Evolutionary conservation across 1,140 invertebrate genomes (phyloP), one percentile per base, ranked within the genome.

Genomic region (Helicoverpa zea): DNA sequence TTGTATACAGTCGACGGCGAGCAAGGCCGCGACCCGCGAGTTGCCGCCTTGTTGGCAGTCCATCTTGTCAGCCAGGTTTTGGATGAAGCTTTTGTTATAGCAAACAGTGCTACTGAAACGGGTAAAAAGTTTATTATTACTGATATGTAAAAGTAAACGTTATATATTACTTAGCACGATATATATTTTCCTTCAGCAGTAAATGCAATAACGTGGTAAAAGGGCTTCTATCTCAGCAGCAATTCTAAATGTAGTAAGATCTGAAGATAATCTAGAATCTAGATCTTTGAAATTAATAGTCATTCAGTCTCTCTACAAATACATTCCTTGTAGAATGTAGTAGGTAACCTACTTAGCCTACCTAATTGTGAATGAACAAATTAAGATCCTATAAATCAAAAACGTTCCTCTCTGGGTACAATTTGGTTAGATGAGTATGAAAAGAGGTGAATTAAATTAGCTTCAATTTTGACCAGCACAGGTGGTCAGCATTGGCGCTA

Each of bases 51-150:
- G 51, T 73, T 90, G 23, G 93, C 92, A 49, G 84, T 89, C 5
- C 89, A 91, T 81, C 82, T 94, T 29, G 90, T 94, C n/a, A 88
- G 86, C 47, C 92, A 94, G 81, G 86, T 94, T 3, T 85, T 94
- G 59, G 89, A 94, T 35, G 93, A 94, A 86, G 93, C 92, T 3
- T 90, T 84, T 80, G 84, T 89, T 64, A 91, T 94, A 76, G 89
- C 87, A 14, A 91, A 92, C 78, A 86, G 88, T 74, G 89, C 88
- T 59, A 85, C 81, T 18, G 89, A 90, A 63, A 90, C 88, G 66
- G 91, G 93, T 92, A 79, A 72, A 11, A 68, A 43, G 35, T 43
- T 43, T 7, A 43, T 43, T 43, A 43, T 35, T 1, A 35, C 35
- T 35, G 0, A 35, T 35, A 35, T 7, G 35, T 43, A 7, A 43